phyloP scores from a whole-genome alignment of 2,797 vertebrate genomes.

The Danio kyathit region DNA sequence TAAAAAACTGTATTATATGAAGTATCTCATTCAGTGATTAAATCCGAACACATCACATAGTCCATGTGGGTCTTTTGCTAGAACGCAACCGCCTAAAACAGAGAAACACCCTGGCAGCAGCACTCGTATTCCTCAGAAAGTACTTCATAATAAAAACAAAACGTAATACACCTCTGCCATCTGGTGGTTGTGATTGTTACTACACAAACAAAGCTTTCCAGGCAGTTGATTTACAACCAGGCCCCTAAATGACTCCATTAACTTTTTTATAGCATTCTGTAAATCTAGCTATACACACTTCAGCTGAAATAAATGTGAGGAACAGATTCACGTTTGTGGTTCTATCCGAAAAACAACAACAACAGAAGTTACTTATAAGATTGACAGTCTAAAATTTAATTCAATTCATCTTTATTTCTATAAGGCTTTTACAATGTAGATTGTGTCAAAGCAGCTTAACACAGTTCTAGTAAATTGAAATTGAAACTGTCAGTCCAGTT shows the following conservation, averaged over 20 bases:
- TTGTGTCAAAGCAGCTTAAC: no score
- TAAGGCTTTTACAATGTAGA: no score
- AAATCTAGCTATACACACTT: constrained; percentile 4
- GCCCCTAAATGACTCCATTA: background rate
- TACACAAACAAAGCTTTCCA: background rate
- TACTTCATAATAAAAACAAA: background rate
- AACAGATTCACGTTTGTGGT: background rate
- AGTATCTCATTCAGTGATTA: background rate
- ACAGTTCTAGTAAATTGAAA: no score
- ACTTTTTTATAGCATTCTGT: background rate
- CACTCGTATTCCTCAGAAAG: no score
- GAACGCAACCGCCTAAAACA: background rate
- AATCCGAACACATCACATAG: background rate
- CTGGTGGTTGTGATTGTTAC: constrained; percentile 40
- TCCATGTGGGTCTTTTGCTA: background rate
- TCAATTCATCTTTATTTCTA: no score
- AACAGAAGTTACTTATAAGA: background rate
- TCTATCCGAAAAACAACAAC: background rate
- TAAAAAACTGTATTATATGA: background rate
- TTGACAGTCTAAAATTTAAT: background rate
- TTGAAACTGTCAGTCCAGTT: no score
- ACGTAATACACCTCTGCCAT: constrained; percentile 39
- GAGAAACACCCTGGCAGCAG: background rate
- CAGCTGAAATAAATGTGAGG: background rate
- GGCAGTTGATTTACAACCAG: background rate